These are phyloP conservation scores for Drosophila siamana DNA, from an alignment of 2,888 invertebrate species.

Conservation along the genomic window DNA sequence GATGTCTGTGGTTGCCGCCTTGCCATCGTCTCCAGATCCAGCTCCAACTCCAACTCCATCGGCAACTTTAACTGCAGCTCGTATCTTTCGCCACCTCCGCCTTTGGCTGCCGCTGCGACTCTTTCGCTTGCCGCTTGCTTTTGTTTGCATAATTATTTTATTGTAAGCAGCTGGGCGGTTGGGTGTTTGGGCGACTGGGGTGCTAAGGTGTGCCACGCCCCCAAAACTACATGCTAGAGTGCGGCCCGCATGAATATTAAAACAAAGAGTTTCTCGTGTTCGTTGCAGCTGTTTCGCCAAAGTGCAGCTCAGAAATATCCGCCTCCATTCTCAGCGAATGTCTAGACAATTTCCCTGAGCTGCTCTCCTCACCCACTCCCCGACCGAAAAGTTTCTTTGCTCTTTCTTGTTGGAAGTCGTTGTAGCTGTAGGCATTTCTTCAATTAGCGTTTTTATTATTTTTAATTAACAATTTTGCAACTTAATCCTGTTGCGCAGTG, in stretches of 20 bases:
- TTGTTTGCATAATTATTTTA: slow-evolving; percentile 79
- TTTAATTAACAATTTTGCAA: slow-evolving; percentile 79
- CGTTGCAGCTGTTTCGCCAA: slow-evolving; percentile 58
- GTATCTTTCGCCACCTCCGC: neutral
- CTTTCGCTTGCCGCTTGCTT: slow-evolving; percentile 41
- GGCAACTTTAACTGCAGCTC: too few relatives aligned
- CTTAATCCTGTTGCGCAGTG: slow-evolving; percentile 62
- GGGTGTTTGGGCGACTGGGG: too few relatives aligned
- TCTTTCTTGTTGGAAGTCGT: slow-evolving; percentile 25
- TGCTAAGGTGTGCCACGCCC: too few relatives aligned
- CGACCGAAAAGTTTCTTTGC: slow-evolving; percentile 56
- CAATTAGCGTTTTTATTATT: slow-evolving; percentile 80
- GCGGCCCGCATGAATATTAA: slow-evolving; percentile 73
- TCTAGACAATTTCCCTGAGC: slow-evolving; percentile 58
- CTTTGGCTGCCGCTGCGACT: slow-evolving; percentile 19
- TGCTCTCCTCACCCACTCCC: neutral
- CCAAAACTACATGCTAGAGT: slow-evolving; percentile 52
- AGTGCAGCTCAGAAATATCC: slow-evolving; percentile 38
- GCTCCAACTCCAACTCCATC: too few relatives aligned
- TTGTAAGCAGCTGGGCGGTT: slow-evolving; percentile 45
- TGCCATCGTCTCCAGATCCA: neutral
- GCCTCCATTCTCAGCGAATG: slow-evolving; percentile 15
- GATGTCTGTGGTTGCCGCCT: slow-evolving; percentile 48
- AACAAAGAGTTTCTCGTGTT: slow-evolving; percentile 59
- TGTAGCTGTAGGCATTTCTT: slow-evolving; percentile 69